A percentile compares a stretch with the other conserved stretches of the same genome.
phyloP scores from a whole-genome alignment of 2,888 invertebrate species.

The Eristalis tenax region DNA sequence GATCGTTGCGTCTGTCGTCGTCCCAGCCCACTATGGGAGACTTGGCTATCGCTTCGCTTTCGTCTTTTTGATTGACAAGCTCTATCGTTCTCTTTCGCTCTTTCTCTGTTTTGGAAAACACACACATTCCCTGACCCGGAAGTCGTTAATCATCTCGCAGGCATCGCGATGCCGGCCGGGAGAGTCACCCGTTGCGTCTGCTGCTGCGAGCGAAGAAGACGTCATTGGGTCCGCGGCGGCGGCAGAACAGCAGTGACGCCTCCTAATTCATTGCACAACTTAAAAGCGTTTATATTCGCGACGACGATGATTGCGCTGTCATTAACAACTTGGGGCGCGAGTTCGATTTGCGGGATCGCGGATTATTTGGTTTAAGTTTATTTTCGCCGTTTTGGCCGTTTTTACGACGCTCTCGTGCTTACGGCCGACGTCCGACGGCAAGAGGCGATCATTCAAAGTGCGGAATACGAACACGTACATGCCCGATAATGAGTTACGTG shows the following conservation, averaged over 20 bases:
- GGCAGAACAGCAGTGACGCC: neutral
- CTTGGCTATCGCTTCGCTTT: neutral
- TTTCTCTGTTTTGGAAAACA: neutral
- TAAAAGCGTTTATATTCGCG: neutral
- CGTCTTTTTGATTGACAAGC: constrained; percentile 22
- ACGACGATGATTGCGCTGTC: constrained; percentile 12
- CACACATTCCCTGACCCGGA: constrained; percentile 26
- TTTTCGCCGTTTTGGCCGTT: constrained; percentile 11
- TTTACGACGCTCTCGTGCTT: constrained; percentile 15
- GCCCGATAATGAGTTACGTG: constrained; percentile 55
- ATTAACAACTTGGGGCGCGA: neutral
- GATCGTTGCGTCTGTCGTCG: neutral
- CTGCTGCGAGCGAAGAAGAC: neutral
- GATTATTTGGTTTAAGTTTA: constrained; percentile 40
- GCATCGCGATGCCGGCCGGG: constrained; percentile 1
- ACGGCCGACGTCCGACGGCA: neutral
- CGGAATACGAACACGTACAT: constrained; percentile 44
- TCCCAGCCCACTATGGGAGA: neutral
- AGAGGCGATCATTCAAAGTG: constrained; percentile 30
- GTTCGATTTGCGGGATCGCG: neutral
- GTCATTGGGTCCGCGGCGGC: neutral
- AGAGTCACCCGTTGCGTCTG: neutral
- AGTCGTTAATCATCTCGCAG: constrained; percentile 37
- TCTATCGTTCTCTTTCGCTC: no score
- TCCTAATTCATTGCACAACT: neutral